Evolutionary conservation across 1,140 invertebrate species (phyloP), one percentile per base, ranked within the genome.

Genomic region (Harpegnathos saltator): DNA sequence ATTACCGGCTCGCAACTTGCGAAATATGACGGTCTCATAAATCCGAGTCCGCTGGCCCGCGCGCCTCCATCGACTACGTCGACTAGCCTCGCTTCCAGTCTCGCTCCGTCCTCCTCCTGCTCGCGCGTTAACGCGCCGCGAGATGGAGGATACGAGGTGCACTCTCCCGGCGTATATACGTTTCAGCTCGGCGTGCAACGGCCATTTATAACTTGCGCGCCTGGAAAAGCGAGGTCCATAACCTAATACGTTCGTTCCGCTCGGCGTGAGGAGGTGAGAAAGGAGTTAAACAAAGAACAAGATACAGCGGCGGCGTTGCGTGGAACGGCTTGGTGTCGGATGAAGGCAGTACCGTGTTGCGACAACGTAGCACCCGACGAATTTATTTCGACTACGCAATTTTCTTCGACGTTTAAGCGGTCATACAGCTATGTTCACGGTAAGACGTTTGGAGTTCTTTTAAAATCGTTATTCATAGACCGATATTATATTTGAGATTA

Each of bases 11-110:
- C 90, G 93, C 91, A 94, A 93, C 92, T 93, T 94, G 92, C 93
- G 91, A 94, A 93, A 94, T 94, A 93, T 94, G 93, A 94, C 92
- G 92, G 90, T 92, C 92, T 93, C 93, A 93, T 94, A 94, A 94
- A 94, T 94, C 91, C 88, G 89, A 91, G 89, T 91, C 89, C 83
- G 89, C 89, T 87, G 90, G 90, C 89, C 86, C 90, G 89, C 89
- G 89, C 89, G 84, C 89, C 85, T 88, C 88, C 88, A 88, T 89
- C 88, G 88, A 89, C 88, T 86, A 89, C 81, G 84, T 81, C 84
- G 84, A 73, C 88, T 85, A 72, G 87, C 84, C 87, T 72, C 84
- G 81, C 85, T 88, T 91, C 88, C 87, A 89, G 88, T 84, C 83
- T 75, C 82, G 54, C 82, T 58, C 58, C 44, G 22, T 88, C 83